Conservation (phyloP, 2,888 invertebrate genomes). For the Brenthis daphne region DNA sequence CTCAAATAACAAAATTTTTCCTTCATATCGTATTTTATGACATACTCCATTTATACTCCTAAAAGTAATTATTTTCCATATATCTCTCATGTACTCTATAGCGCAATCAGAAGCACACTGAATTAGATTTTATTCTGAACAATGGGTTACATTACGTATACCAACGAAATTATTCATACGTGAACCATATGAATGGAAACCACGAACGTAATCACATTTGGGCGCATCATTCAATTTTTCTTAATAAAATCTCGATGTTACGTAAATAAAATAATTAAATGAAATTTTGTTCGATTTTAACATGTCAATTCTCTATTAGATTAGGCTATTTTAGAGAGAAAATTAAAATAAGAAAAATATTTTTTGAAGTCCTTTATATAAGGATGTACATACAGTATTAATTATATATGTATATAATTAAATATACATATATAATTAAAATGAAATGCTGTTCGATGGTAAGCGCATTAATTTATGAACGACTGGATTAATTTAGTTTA, state of each 20-base stretch:
- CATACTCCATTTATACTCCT: background rate
- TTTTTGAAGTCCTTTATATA: too few species aligned
- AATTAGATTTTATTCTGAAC: constrained; percentile 18
- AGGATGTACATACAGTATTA: too few species aligned
- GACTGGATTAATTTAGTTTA: too few species aligned
- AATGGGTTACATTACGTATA: constrained; percentile 5
- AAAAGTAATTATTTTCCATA: background rate
- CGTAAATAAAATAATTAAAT: background rate
- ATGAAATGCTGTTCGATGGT: too few species aligned
- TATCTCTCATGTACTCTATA: background rate
- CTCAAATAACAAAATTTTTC: background rate
- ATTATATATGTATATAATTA: too few species aligned
- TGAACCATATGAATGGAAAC: constrained; percentile 2
- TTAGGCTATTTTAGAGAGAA: too few species aligned
- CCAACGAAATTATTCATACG: constrained; percentile 5
- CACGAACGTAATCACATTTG: constrained; percentile 7
- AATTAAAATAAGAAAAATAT: too few species aligned
- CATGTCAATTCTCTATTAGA: too few species aligned
- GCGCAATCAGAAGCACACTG: background rate
- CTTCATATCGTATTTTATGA: background rate
- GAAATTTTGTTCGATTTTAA: background rate
- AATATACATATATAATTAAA: too few species aligned
- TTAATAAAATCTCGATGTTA: background rate
- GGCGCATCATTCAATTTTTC: constrained; percentile 2
- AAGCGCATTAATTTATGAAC: too few species aligned